phyloP scores from a whole-genome alignment of 2,113 vertebrate species.

The Pelmatolapia mariae region DNA sequence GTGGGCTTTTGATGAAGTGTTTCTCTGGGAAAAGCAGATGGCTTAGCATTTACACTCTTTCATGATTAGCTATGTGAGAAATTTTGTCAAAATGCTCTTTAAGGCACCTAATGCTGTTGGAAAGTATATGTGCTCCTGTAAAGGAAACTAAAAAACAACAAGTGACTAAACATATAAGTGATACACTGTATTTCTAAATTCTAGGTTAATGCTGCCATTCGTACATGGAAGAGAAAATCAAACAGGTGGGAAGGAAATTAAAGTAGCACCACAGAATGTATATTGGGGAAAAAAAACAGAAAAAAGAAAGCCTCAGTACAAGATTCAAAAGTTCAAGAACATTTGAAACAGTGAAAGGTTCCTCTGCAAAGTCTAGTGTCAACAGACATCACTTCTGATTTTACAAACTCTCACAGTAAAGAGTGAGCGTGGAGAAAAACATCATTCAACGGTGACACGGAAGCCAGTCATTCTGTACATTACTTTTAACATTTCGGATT shows the following conservation, averaged over 20 bases:
- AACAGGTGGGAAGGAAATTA: background rate
- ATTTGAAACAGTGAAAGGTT: background rate
- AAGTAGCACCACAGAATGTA: slow-evolving; percentile 38
- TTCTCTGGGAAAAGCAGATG: slow-evolving; percentile 8
- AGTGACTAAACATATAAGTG: background rate
- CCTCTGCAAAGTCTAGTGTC: background rate
- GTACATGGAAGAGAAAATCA: background rate
- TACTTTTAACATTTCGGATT: background rate
- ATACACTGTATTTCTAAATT: background rate
- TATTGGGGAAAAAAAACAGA: background rate
- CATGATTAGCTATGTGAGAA: slow-evolving; percentile 4
- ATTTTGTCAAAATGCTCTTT: slow-evolving; percentile 16
- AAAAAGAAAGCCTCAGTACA: background rate
- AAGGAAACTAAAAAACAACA: background rate
- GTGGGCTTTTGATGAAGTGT: background rate
- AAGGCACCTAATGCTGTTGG: slow-evolving; percentile 51
- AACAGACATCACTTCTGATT: background rate
- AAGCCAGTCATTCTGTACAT: slow-evolving; percentile 47
- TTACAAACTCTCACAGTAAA: background rate
- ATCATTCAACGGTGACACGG: background rate
- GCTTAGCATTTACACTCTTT: background rate
- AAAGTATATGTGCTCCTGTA: background rate
- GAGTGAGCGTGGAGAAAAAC: background rate
- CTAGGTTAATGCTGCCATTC: slow-evolving; percentile 4
- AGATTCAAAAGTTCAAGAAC: background rate